A percentile compares a stretch with the other conserved stretches of the same genome.
Conservation (phyloP, 1,140 invertebrate species). For the Cephus cinctus region DNA sequence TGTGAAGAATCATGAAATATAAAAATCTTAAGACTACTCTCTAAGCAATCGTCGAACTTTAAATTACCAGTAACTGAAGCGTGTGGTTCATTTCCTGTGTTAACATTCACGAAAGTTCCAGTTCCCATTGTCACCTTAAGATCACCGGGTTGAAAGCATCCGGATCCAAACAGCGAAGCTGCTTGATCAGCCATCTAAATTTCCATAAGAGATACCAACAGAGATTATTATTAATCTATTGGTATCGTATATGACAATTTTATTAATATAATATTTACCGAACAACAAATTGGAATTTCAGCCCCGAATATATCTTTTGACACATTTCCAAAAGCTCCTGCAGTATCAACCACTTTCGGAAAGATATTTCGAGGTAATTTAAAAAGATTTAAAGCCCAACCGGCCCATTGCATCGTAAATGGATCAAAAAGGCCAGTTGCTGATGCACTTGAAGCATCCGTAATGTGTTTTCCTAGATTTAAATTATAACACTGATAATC, state of each 20-base stretch:
- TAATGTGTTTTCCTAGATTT: conserved; percentile 63
- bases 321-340: conserved; percentile 69
- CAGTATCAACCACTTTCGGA: conserved; percentile 78
- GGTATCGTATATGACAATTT: too few relatives aligned
- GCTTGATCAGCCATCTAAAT: conserved; percentile 75
- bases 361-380: conserved; percentile 72
- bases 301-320: conserved; percentile 69
- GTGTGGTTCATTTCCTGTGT: conserved; percentile 76
- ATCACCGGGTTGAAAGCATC: conserved; percentile 79
- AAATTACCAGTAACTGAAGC: conserved; percentile 70
- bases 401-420: conserved; percentile 80
- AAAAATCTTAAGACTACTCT: too few relatives aligned
- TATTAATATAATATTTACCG: conserved; percentile 59
- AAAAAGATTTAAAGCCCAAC: conserved; percentile 69
- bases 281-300: conserved; percentile 73
- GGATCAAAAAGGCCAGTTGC: conserved; percentile 93
- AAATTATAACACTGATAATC: too few relatives aligned
- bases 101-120: conserved; percentile 88
- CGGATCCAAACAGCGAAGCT: conserved; percentile 89
- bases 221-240: too few relatives aligned
- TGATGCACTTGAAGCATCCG: conserved; percentile 85
- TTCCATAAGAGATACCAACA: too few relatives aligned
- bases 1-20: too few relatives aligned
- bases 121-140: conserved; percentile 94
- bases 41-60: too few relatives aligned